Evolutionary conservation across 64 coral and sea anemone species (phyloP), one percentile per base, ranked within the genome.

Genomic region (Astreopora myriophthalma): DNA sequence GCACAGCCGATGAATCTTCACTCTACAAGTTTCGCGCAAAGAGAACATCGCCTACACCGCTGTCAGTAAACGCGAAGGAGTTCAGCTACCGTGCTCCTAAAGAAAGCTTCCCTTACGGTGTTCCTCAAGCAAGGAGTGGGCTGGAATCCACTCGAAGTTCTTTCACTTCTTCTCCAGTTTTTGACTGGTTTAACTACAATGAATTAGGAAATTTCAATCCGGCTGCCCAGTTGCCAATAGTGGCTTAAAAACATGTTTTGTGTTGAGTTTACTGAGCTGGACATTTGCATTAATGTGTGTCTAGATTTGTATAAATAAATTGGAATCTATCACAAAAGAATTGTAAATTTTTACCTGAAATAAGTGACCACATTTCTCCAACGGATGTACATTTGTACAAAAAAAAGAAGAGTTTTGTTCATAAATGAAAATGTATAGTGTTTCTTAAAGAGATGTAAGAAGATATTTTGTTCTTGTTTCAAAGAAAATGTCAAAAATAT

Each of bases 51-150:
- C 79, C 79, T 7, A 90, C 95, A n/a, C 82, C 91, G 35, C 38
- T 99, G 16, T 99, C 97, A 17, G 90, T 94, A 24, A 99, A 95
- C 76, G 97, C 97, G 12, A 92, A 94, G 75, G 97, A 99, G 70
- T 99, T 99, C 33, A 96, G 44, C 34, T 91, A 83, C 22, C 79
- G 79, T 34, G 8, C 55, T 8, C 33, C 79, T 19, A 64, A 38
- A 19, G 79, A 83, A 10, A 83, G 5, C 79, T 83, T 83, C 49
- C 2, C 17, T 36, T 34, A 64, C 32, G 28, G 57, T 13, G 49
- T 8, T 12, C 32, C 31, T 1, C 79, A 83, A 64, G 44, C 42
- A 30, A 63, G 58, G 6, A 83, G 57, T 83, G 79, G 79, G 79
- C 79, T 83, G 79, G 79, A 83, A 14, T 14, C 79, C 79, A 83